phyloP scores from a whole-genome alignment of 2,113 vertebrate species.

The Dissostichus mawsoni region DNA sequence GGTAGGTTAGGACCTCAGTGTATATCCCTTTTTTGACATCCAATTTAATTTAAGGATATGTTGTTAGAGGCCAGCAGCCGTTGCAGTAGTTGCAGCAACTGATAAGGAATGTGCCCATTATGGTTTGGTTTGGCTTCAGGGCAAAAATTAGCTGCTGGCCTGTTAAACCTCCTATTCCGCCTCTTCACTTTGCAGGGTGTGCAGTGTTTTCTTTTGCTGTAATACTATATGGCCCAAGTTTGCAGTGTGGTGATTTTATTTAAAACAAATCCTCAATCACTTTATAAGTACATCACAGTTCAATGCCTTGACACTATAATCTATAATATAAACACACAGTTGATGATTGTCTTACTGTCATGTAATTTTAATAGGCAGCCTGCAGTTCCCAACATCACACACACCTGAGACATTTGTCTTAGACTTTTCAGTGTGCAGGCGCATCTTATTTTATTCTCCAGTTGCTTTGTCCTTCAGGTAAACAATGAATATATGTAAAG shows the following conservation, averaged over 20 bases:
- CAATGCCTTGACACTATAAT: neutral
- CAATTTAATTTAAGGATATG: neutral
- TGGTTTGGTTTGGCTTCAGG: neutral
- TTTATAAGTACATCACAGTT: neutral
- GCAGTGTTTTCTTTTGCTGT: neutral
- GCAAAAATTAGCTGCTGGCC: neutral
- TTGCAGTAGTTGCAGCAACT: neutral
- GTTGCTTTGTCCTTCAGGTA: neutral
- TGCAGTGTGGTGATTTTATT: neutral
- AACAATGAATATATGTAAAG: neutral
- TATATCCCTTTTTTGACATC: neutral
- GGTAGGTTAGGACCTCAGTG: neutral
- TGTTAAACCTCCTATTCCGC: neutral
- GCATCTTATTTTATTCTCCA: neutral
- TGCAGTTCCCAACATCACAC: constrained; percentile 2
- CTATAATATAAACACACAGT: neutral
- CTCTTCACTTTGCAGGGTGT: neutral
- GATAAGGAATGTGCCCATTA: neutral
- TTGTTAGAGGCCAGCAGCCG: neutral
- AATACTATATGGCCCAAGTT: neutral
- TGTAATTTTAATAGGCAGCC: constrained; percentile 14
- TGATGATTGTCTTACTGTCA: neutral
- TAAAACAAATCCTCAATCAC: neutral
- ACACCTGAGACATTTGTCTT: neutral
- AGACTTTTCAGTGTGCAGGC: neutral